A percentile compares a stretch with the other conserved stretches of the same genome.
These are phyloP conservation scores for Linurgus olivaceus DNA, from an alignment of 2,797 vertebrate genomes.

Conservation along the genomic window DNA sequence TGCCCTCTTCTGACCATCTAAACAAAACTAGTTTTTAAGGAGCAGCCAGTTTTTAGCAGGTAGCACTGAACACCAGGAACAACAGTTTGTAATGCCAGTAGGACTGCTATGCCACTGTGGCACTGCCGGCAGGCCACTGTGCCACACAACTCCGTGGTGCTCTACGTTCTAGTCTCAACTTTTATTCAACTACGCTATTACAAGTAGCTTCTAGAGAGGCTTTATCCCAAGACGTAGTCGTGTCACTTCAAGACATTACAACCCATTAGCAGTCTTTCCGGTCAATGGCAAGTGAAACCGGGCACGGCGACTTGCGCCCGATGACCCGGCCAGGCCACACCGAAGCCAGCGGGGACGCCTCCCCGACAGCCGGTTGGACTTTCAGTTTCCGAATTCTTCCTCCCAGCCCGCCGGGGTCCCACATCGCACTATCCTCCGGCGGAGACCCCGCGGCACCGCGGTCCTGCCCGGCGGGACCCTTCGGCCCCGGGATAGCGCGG, in stretches of 20 bases:
- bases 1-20: neutral
- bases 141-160: accelerated
- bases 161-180: accelerated
- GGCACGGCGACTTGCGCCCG: neutral
- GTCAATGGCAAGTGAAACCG: accelerated
- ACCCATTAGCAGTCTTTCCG: accelerated
- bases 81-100: accelerated
- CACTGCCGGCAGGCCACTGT: accelerated
- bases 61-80: neutral
- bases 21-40: neutral
- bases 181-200: neutral
- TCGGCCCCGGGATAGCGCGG: too few species aligned
- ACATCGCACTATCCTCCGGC: too few species aligned
- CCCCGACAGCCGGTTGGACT: accelerated
- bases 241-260: accelerated
- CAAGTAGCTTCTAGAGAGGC: neutral
- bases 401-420: too few species aligned
- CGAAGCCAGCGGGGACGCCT: neutral
- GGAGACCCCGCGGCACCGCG: neutral
- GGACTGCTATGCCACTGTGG: neutral
- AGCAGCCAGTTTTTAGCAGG: accelerated
- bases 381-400: neutral
- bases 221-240: accelerated
- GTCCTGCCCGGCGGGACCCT: too few species aligned
- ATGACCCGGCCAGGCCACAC: neutral